Evolutionary conservation across 2,888 invertebrate species (phyloP).

Genomic region (Vandiemenella viatica): DNA sequence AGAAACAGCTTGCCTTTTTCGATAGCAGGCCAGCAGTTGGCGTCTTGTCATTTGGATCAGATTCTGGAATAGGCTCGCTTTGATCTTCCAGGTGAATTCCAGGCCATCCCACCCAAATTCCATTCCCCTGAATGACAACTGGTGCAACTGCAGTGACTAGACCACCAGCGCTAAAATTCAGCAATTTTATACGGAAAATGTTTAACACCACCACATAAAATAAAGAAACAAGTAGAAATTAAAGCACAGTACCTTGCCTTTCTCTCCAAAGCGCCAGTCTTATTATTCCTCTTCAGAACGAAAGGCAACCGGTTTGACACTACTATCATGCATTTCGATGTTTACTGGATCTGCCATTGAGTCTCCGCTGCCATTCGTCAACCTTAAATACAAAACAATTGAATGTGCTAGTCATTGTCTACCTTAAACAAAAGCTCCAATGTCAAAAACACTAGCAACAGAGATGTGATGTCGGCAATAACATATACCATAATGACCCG

Average conservation of each 20-base stretch:
- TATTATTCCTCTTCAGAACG: conserved; percentile 59
- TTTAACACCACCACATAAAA: conserved; percentile 1
- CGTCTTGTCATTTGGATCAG: conserved; percentile 69
- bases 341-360: background rate
- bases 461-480: too few species aligned
- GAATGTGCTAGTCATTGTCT: background rate
- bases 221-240: background rate
- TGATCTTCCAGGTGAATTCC: conserved; percentile 67
- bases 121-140: conserved; percentile 68
- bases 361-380: too few species aligned
- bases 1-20: conserved; percentile 45
- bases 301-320: conserved; percentile 84
- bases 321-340: conserved; percentile 47
- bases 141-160: conserved; percentile 83
- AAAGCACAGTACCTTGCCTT: conserved; percentile 57
- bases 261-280: conserved; percentile 54
- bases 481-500: too few species aligned
- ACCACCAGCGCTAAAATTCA: conserved; percentile 61
- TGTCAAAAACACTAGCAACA: too few species aligned
- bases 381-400: too few species aligned
- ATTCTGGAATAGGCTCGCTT: conserved; percentile 68
- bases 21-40: conserved; percentile 76
- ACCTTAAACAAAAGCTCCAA: background rate
- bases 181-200: background rate
- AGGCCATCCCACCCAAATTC: conserved; percentile 86